Evolutionary conservation across 2,113 vertebrate species (phyloP), one percentile per base, ranked within the genome.

Genomic region (Phylloscopus whistleri): DNA sequence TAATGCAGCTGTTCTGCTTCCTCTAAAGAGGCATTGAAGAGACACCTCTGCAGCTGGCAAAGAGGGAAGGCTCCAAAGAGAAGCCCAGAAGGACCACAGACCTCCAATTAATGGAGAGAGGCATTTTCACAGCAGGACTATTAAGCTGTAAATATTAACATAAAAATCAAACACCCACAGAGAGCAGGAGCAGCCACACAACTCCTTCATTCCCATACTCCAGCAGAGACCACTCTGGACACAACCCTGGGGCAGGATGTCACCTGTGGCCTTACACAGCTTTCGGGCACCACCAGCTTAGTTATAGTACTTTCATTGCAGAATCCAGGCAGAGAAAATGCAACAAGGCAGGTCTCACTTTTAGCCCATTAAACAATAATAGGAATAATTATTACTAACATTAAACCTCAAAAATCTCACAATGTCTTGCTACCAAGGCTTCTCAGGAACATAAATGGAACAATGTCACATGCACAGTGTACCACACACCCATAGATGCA

Each of bases 251-350:
- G 16, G 9, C n/a, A 20, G 14, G 43, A 52, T 30, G 16, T 63
- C 83, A 90, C 35, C 60, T 1, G 0, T 1, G 4, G 24, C 68
- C 64, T 66, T 30, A 35, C 44, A 5, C 2, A n/a, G 37, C 20
- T 18, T n/a, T 37, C 1, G 9, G 64, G 56, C 27, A 64, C 51
- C 37, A 60, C 11, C 39, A 56, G 46, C 55, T 66, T 12, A 19
- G 7, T 27, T 20, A 56, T 3, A 3, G 4, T 9, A 44, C 18
- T 55, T 55, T 3, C 51, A 41, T 13, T 48, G 43, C 21, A 31
- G 52, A 41, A 80, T 13, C 31, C 69, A 63, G 17, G 37, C 5
- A 4, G 16, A 68, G 39, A 33, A 74, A 78, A 31, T 35, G 52
- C 14, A 77, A 31, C 16, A 56, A 33, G 51, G 17, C 31, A 56